Base-by-base conservation (phyloP, 2,888 invertebrate genomes). In the Resseliella maxima region DNA sequence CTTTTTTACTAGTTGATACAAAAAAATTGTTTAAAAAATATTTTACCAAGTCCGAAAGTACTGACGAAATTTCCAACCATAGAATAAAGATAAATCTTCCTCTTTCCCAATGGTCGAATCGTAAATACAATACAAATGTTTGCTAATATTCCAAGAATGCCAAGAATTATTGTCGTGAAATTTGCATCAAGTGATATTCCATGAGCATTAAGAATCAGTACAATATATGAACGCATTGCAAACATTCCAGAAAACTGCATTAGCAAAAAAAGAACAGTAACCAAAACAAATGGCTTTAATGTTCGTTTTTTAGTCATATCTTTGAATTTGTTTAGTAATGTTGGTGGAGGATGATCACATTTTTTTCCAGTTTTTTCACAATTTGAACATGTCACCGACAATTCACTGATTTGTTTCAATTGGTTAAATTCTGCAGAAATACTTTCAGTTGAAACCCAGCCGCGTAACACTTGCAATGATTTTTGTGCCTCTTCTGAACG, bases 401-500 rank as follows among this genome's bases (percentile, higher is more conserved):
- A 86, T 27, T 87, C 87, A 59, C 86, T 88, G 35, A 88, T 88
- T 10, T 88, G 86, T 72, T 87, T 59, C 86, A 88, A 87, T 86
- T 88, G 88, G 12, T 72, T 12, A 50, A 88, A 88, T 86, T 88
- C 88, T 59, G 87, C 87, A 41, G 88, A 87, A 21, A 88, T 88
- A 3, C 86, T 86, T 85, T 87, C 87, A 38, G 87, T 87, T 36
- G 88, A 86, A 0, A 88, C 88, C 88, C 88, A 88, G 0, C 93
- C 93, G 86, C 93, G 90, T 0, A 93, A 90, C 88, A 92, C 92
- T 87, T 93, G 92, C n/a, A 93, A 90, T 0, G 93, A 92, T 45
- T 89, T 90, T 18, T 92, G 88, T 0, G 93, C 93, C 15, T 93
- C 93, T 88, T 92, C 92, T 88, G 91, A 91, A 0, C 92, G 91